Percentiles rank a stretch among this genome's conserved stretches.
Evolutionary conservation across 2,888 invertebrate genomes (phyloP).

Genomic region (Saturnia pavonia): DNA sequence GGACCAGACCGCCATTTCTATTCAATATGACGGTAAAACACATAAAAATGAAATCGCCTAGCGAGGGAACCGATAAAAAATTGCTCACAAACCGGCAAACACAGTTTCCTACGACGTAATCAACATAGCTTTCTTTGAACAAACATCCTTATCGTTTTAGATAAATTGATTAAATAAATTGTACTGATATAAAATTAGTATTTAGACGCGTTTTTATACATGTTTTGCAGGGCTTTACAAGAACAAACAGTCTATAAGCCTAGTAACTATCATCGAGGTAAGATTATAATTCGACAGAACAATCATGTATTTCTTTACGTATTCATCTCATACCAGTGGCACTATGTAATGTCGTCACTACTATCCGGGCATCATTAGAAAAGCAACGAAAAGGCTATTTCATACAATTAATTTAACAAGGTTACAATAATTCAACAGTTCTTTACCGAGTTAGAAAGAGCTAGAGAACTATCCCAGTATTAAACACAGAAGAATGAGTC

Average conservation of each 20-base stretch:
- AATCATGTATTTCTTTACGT: no score
- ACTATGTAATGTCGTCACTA: no score
- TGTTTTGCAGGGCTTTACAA: background rate
- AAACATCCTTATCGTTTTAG: background rate
- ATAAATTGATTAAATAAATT: background rate
- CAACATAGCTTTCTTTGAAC: background rate
- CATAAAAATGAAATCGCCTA: slow-evolving; percentile 5
- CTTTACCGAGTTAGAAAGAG: no score
- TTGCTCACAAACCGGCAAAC: background rate
- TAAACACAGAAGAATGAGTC: no score
- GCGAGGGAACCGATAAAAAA: background rate
- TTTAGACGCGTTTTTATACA: background rate
- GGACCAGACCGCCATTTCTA: slow-evolving; percentile 10
- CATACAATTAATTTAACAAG: no score
- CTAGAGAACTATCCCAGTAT: no score
- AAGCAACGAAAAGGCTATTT: no score
- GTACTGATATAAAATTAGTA: background rate
- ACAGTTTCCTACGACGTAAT: background rate
- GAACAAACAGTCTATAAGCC: background rate
- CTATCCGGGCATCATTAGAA: no score
- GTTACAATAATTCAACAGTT: no score
- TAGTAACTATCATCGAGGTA: no score
- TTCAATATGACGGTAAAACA: slow-evolving; percentile 11
- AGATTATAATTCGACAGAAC: no score
- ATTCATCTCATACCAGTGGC: no score